Percentiles rank a stretch among this genome's conserved stretches.
Conservation (phyloP, 2,888 invertebrate species). For the Gymnosoma rotundatum region DNA sequence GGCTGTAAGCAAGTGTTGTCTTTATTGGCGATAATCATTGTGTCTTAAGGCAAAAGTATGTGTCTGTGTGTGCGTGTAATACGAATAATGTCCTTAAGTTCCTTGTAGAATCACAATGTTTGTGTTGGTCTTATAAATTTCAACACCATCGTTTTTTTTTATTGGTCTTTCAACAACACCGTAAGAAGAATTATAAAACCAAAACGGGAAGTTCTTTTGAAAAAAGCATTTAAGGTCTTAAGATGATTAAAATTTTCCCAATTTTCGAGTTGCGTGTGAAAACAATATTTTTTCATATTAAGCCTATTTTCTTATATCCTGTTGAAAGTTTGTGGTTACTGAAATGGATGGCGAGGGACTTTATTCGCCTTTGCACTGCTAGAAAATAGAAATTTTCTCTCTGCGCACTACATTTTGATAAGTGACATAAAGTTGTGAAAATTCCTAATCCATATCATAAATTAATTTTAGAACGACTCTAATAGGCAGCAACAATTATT, state of each 20-base stretch:
- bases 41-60: constrained; percentile 58
- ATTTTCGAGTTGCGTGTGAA: too few species aligned
- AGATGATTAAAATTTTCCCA: too few species aligned
- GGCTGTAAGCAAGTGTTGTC: constrained; percentile 18
- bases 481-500: too few species aligned
- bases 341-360: too few species aligned
- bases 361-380: too few species aligned
- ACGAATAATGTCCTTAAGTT: constrained; percentile 66
- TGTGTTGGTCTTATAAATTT: constrained; percentile 38
- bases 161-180: constrained; percentile 24
- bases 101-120: not conserved
- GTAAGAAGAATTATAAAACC: not conserved
- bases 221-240: not conserved
- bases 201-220: not conserved
- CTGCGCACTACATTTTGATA: too few species aligned
- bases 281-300: too few species aligned
- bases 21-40: constrained; percentile 69
- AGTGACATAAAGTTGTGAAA: too few species aligned
- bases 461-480: too few species aligned
- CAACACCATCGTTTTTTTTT: constrained; percentile 37
- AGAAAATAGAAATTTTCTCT: too few species aligned
- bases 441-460: too few species aligned
- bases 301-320: not conserved
- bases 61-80: constrained; percentile 60
- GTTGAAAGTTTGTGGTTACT: too few species aligned